Base-by-base conservation (phyloP, 2,888 invertebrate genomes). In the Alitta virens region DNA sequence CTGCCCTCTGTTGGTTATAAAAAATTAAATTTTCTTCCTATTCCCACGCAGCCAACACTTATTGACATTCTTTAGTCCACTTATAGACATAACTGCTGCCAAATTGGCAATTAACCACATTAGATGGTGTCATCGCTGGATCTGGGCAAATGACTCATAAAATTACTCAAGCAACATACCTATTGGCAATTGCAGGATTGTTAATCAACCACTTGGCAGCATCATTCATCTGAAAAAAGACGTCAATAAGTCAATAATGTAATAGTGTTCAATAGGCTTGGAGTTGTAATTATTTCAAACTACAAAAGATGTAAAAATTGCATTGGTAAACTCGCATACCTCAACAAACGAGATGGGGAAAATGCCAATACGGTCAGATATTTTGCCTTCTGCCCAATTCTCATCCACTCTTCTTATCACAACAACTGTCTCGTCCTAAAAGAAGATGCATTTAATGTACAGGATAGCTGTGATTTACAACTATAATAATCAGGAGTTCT, bases 291-390 rank as follows among this genome's bases (percentile, higher is more conserved):
- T n/a, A n/a, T n/a, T n/a, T n/a, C n/a, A n/a, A n/a, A n/a, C n/a
- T n/a, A 33, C 5, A 33, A 33, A 33, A 33, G 33, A 33, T 33
- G 5, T 33, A 7, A 7, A 33, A 33, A 12, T 7, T 7, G 5
- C 33, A 33, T 33, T 33, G 33, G 7, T 33, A 12, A 12, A 33
- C n/a, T n/a, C n/a, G n/a, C 33, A 33, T 55, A 91, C 88, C 67
- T 94, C 92, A n/a, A 96, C 92, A 82, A 96, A 96, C 60, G 92
- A 90, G 58, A 92, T 90, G 0, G 96, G 96, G 83, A 96, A 95
- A 70, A 96, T 96, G 62, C 96, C 96, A 71, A 92, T 92, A 66
- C 90, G 87, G 40, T 80, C 80, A 26, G 91, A 93, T 70, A 91
- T 89, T 72, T 91, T 87, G 1, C 95, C 96, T 82, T 96, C 96